Conservation (phyloP, 1,140 invertebrate genomes). For the Drosophila nasuta region DNA sequence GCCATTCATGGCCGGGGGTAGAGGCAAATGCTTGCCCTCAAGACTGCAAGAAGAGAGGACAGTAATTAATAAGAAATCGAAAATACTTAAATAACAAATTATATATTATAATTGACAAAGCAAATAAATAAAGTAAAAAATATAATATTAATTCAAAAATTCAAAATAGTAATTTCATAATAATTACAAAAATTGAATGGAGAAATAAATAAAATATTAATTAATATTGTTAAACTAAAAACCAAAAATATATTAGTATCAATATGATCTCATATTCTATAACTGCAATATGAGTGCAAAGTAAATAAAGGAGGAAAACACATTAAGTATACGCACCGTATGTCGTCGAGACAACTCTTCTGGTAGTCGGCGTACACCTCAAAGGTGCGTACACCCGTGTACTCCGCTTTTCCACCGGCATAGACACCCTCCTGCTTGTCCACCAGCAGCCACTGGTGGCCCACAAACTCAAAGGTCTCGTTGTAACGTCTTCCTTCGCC, state of each 20-base stretch:
- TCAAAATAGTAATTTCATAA: too few relatives aligned
- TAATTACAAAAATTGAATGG: too few relatives aligned
- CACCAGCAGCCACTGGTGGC: conserved; percentile 96
- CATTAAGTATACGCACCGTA: conserved; percentile 86
- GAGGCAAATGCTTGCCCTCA: conserved; percentile 95
- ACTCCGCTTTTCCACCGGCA: conserved; percentile 97
- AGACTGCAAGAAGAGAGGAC: conserved; percentile 86
- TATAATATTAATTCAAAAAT: too few relatives aligned
- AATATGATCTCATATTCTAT: too few relatives aligned
- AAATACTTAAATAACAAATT: too few relatives aligned
- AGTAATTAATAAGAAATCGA: not conserved
- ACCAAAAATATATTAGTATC: too few relatives aligned
- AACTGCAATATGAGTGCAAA: not conserved
- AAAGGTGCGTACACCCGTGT: conserved; percentile 95
- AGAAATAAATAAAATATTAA: too few relatives aligned
- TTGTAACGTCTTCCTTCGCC: conserved; percentile 98
- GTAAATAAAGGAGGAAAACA: not conserved
- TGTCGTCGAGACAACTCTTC: conserved; percentile 89
- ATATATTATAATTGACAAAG: not conserved
- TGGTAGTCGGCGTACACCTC: conserved; percentile 98
- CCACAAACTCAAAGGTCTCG: conserved; percentile 95
- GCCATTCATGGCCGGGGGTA: conserved; percentile 96
- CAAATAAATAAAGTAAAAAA: too few relatives aligned
- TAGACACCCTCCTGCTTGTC: conserved; percentile 98
- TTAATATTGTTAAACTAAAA: too few relatives aligned